These are phyloP conservation scores for Drosophila pullipes DNA, from an alignment of 2,888 invertebrate genomes.

Conservation along the genomic window DNA sequence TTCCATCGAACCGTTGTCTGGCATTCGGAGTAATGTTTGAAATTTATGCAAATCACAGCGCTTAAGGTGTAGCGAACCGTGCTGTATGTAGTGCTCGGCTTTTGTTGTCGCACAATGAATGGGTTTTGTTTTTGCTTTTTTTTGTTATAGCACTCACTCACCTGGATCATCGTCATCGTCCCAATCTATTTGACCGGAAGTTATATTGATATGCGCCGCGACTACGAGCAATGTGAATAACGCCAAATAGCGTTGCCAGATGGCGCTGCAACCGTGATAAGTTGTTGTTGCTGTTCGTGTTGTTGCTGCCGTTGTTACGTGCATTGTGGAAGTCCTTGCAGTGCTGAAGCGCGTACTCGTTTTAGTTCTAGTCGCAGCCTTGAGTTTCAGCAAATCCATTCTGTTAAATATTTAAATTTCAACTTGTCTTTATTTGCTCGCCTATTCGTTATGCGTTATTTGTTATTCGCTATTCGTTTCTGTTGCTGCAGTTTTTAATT, in stretches of 20 bases:
- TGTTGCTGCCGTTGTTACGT: conserved; percentile 36
- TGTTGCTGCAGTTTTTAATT: conserved; percentile 74
- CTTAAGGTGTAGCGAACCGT: conserved; percentile 43
- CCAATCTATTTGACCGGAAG: conserved; percentile 86
- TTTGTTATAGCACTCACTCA: conserved; percentile 74
- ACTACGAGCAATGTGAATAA: conserved; percentile 80
- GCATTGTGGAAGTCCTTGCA: conserved; percentile 73
- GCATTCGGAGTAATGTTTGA: conserved; percentile 20
- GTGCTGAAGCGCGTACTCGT: conserved; percentile 47
- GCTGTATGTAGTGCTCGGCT: conserved; percentile 47
- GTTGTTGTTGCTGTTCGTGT: conserved; percentile 37
- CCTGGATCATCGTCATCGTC: conserved; percentile 86
- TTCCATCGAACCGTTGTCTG: conserved; percentile 58
- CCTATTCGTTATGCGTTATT: conserved; percentile 20
- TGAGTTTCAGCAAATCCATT: conserved; percentile 75
- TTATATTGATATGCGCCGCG: conserved; percentile 79
- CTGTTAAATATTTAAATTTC: conserved; percentile 61
- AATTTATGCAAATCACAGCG: conserved; percentile 77
- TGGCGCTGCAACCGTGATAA: conserved; percentile 43
- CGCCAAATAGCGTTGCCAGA: conserved; percentile 72
- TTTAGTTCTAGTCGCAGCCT: conserved; percentile 50
- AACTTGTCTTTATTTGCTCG: conserved; percentile 28
- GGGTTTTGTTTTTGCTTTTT: conserved; percentile 9
- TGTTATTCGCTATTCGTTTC: conserved; percentile 12
- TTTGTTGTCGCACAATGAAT: conserved; percentile 56